Evolutionary conservation across 92 coral and sea anemone species (phyloP).

Genomic region (Epizoanthus rinbou): DNA sequence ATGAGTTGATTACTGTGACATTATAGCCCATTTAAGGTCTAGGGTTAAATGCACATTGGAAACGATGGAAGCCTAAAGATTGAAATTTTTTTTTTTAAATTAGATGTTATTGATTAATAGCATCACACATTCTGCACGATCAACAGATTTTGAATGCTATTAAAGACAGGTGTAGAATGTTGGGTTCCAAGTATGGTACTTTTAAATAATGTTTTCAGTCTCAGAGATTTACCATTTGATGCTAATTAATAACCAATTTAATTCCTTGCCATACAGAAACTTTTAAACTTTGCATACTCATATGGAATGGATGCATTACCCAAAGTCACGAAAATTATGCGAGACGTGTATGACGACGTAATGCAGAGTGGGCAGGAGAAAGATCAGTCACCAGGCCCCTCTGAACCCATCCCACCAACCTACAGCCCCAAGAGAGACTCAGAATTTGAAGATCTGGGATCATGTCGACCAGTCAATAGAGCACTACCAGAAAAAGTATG

Average conservation of each 20-base stretch:
- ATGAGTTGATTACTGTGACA: no score
- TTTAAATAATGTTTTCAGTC: neutral
- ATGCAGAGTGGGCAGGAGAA: conserved; percentile 61
- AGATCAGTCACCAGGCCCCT: conserved; percentile 27
- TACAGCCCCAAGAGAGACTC: conserved; percentile 57
- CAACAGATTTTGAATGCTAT: no score
- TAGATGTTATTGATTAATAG: no score
- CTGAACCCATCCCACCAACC: conserved; percentile 8
- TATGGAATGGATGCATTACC: conserved; percentile 96
- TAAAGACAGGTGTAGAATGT: no score
- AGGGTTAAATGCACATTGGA: no score
- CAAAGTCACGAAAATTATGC: conserved; percentile 87
- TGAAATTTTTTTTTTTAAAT: no score
- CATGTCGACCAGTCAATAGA: conserved; percentile 41
- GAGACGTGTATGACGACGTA: conserved; percentile 78
- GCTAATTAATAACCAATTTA: no score
- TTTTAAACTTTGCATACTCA: conserved; percentile 88
- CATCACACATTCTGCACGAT: no score
- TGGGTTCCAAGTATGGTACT: no score
- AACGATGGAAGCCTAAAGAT: no score
- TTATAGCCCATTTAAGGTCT: no score
- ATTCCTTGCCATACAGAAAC: conserved; percentile 53
- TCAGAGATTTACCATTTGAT: neutral
- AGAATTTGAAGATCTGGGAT: conserved; percentile 92
- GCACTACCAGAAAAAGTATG: conserved; percentile 50